Base-by-base conservation (phyloP, 2,797 vertebrate genomes). In the Hoplostethus atlanticus region DNA sequence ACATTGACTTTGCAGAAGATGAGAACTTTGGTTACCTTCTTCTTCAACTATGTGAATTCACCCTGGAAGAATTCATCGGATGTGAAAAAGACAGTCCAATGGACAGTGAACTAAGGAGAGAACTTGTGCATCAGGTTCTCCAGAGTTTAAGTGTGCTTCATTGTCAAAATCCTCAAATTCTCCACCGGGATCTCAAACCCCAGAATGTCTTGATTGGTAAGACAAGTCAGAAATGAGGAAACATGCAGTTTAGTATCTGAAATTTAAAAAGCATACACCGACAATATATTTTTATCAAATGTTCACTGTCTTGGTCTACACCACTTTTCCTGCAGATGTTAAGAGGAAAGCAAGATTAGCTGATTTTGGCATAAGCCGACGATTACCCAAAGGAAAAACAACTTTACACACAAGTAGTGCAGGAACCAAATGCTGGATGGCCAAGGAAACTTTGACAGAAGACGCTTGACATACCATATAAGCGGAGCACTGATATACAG, bases 391-490 rank as follows among this genome's bases (percentile, higher is more conserved):
- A 25, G 76, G 12, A 0, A 67, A 93, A 76, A 92, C 84, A n/a
- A 90, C 87, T 36, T 1, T 66, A 1, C 42, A 0, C 8, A 92
- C 92, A 12, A 6, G 3, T 1, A 56, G 56, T 13, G 87, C 84
- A 74, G 92, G 93, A 86, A 93, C 92, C 12, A 85, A n/a, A 68
- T 89, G 70, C 64, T 94, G 93, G 91, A 93, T 80, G 83, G 89
- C 93, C 70, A 88, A 42, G 0, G 93, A 94, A 60, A 76, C 80
- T 16, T 47, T 94, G 36, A 7, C 11, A 25, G 72, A 59, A 3
- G 34, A 80, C 1, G 4, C n/a, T 0, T 52, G 30, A 40, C 0
- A 66, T 59, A 31, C 58, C 61, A 2, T 93, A 92, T 75, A 93
- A 92, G 68, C 36, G n/a, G 5, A 89, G 52, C 71, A 87, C 85